Base-by-base conservation (phyloP, 2,888 invertebrate species). In the Stratiomys singularior region DNA sequence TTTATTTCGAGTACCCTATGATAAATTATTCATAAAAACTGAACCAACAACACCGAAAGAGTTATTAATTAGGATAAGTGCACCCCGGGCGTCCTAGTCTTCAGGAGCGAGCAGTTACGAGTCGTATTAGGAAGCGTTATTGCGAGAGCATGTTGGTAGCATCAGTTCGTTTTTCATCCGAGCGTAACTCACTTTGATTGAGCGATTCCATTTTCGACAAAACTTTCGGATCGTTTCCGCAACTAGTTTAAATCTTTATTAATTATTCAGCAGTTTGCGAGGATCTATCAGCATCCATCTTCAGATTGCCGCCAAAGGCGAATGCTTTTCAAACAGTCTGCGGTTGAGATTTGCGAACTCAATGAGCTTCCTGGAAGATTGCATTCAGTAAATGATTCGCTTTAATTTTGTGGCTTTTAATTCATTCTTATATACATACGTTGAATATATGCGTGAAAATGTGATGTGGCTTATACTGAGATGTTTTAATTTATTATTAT, bases 11-110 rank as follows among this genome's bases (percentile, higher is more conserved):
- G 28, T 58, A 74, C 60, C 58, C 28, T 60, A 21, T 58, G 37
- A 58, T 74, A 58, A 74, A 74, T 74, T 74, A 74, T 74, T 74
- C 74, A 74, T 58, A 74, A 74, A 74, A 74, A 74, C 74, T 74
- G 58, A 74, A 23, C 37, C 56, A 72, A 52, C 74, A 74, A 74
- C 46, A 52, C 74, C 60, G n/a, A 25, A 58, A 74, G 74, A 74
- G 74, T 58, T 60, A 74, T 60, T 74, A 74, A 74, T 74, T 74
- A 74, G 74, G 74, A 74, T 74, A 74, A 74, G 74, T 74, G 74
- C 74, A 74, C 74, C 74, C 60, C 58, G 23, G 74, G 74, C 60
- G 44, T 18, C n/a, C 27, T 11, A 27, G 30, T 18, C 13, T 13
- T 15, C 23, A 44, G 28, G n/a, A 44, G 46, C 9, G 4, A 15